phyloP scores from a whole-genome alignment of 2,797 vertebrate species.

The Cyclura pinguis region DNA sequence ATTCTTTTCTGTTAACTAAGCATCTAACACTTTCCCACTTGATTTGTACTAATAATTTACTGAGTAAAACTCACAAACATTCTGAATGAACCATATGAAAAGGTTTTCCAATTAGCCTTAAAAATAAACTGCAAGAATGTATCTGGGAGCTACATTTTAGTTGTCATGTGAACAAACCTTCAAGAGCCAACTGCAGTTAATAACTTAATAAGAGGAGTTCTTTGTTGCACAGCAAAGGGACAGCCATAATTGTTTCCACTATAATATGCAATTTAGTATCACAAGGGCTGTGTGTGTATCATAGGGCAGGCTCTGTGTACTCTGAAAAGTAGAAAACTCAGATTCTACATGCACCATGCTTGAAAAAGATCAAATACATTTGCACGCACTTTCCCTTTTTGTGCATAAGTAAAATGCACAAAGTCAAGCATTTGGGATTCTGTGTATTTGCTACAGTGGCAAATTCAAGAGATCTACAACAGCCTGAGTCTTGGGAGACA shows the following conservation, averaged over 20 bases:
- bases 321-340: neutral
- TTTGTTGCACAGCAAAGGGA: neutral
- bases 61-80: slow-evolving; percentile 67
- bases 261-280: neutral
- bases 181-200: neutral
- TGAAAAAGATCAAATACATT: neutral
- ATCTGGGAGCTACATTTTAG: slow-evolving; percentile 25
- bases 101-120: slow-evolving; percentile 53
- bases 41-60: neutral
- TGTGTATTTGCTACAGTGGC: neutral
- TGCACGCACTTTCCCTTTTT: neutral
- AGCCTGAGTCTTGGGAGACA: neutral
- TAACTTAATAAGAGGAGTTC: slow-evolving; percentile 36
- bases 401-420: too few relatives aligned
- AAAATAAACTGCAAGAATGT: slow-evolving; percentile 48
- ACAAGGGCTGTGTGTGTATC: neutral
- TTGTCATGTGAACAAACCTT: slow-evolving; percentile 47
- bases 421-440: neutral
- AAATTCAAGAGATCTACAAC: neutral
- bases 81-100: slow-evolving; percentile 59
- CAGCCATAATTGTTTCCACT: slow-evolving; percentile 3
- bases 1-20: neutral
- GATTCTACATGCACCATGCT: neutral
- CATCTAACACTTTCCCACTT: neutral
- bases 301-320: neutral